Evolutionary conservation across 2,888 invertebrate species (phyloP).

Genomic region (Rhagonycha fulva): DNA sequence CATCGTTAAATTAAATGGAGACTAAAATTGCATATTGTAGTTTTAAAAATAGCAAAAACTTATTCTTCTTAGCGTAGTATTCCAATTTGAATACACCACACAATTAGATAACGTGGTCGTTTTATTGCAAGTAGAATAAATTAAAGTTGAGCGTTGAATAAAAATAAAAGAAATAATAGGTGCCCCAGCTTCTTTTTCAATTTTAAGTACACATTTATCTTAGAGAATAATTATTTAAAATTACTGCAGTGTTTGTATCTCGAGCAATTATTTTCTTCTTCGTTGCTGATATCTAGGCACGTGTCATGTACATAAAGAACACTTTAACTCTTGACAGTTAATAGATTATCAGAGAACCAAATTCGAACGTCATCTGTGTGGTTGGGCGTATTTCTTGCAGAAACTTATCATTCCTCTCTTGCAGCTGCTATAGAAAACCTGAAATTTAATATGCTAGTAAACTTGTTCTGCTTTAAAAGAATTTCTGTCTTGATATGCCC

Average conservation of each 20-base stretch:
- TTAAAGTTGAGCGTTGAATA: not conserved
- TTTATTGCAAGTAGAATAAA: not conserved
- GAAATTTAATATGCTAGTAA: conserved; percentile 1
- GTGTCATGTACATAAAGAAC: conserved; percentile 16
- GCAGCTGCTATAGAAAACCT: conserved; percentile 14
- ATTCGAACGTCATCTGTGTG: conserved; percentile 16
- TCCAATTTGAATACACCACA: not conserved
- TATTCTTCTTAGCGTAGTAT: not conserved
- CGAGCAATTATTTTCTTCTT: not conserved
- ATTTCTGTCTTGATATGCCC: not conserved
- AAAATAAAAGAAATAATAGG: not conserved
- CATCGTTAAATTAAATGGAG: not conserved
- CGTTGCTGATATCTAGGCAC: not conserved
- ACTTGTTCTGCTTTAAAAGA: not conserved
- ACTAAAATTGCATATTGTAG: not conserved
- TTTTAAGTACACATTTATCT: not conserved
- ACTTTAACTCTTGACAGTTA: conserved; percentile 17
- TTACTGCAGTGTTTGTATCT: not conserved
- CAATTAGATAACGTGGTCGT: not conserved
- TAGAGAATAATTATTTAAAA: not conserved
- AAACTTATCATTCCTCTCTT: conserved; percentile 12
- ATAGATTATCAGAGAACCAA: conserved; percentile 19
- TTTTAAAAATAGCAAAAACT: not conserved
- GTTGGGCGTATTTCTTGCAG: conserved; percentile 17
- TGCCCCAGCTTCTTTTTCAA: not conserved